Conservation (phyloP, 92 coral and sea anemone genomes). For the Heliopora coerulea region DNA sequence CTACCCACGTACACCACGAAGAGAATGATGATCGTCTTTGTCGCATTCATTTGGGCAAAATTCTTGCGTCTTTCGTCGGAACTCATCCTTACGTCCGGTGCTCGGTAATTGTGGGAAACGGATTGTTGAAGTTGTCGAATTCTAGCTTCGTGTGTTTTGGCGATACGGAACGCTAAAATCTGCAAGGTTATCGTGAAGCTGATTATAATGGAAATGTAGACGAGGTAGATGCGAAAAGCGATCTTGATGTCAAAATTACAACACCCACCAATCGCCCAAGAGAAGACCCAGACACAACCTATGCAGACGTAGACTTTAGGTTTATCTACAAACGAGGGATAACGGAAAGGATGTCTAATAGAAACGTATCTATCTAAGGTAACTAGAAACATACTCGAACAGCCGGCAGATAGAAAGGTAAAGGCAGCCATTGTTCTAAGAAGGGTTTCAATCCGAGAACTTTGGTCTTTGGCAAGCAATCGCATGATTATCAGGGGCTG, state of each 20-base stretch:
- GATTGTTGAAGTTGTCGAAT: neutral
- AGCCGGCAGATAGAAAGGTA: too few species aligned
- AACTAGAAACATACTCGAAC: too few species aligned
- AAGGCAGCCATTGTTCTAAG: too few species aligned
- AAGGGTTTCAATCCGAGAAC: too few species aligned
- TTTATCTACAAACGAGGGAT: slow-evolving; percentile 1
- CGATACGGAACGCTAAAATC: slow-evolving; percentile 12
- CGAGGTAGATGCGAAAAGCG: neutral
- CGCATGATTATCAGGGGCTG: too few species aligned
- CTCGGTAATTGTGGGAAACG: neutral
- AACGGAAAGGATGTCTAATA: slow-evolving; percentile 38
- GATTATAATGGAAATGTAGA: neutral
- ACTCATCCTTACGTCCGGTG: neutral
- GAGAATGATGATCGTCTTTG: slow-evolving; percentile 11
- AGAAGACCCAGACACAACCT: neutral
- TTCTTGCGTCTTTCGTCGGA: neutral
- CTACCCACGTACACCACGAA: neutral
- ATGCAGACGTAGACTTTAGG: slow-evolving; percentile 3
- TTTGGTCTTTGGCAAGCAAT: too few species aligned
- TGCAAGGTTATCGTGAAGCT: neutral
- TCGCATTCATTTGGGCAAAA: slow-evolving; percentile 6
- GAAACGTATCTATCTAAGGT: neutral
- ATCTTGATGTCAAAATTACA: neutral
- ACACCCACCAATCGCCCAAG: neutral
- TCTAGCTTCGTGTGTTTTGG: slow-evolving; percentile 7